Conservation (phyloP, 1,140 invertebrate species). For the Eurosta solidaginis region DNA sequence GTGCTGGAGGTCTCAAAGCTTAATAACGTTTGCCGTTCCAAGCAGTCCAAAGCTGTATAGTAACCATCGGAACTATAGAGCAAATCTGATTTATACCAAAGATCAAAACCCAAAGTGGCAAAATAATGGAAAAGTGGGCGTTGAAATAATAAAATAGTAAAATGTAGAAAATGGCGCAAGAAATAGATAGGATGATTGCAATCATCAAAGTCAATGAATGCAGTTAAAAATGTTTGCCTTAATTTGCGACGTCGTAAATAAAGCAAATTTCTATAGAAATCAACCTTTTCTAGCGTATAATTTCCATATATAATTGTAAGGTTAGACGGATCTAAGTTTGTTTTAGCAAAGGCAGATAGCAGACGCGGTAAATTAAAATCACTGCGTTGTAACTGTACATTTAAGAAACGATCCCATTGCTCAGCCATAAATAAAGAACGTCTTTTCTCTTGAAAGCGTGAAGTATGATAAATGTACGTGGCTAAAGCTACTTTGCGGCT, state of each 20-base stretch:
- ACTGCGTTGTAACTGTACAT: slow-evolving; percentile 41
- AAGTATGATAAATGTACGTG: slow-evolving; percentile 50
- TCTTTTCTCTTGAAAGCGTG: slow-evolving; percentile 46
- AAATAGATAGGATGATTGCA: slow-evolving; percentile 49
- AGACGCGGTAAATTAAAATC: slow-evolving; percentile 48
- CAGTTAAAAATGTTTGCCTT: slow-evolving; percentile 40
- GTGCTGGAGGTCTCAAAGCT: not conserved
- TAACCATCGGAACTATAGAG: slow-evolving; percentile 48
- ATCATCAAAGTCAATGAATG: slow-evolving; percentile 45
- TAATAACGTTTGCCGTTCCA: slow-evolving; percentile 40
- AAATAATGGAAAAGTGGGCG: slow-evolving; percentile 55
- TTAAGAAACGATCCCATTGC: slow-evolving; percentile 45
- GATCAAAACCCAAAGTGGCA: slow-evolving; percentile 48
- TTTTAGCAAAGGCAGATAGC: slow-evolving; percentile 43
- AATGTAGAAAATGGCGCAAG: slow-evolving; percentile 48
- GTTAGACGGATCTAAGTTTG: slow-evolving; percentile 42
- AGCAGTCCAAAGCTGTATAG: slow-evolving; percentile 49
- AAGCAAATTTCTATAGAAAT: slow-evolving; percentile 46
- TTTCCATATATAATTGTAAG: slow-evolving; percentile 36
- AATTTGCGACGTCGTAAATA: slow-evolving; percentile 38
- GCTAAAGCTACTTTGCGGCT: slow-evolving; percentile 47
- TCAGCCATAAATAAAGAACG: slow-evolving; percentile 36
- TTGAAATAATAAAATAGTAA: slow-evolving; percentile 43
- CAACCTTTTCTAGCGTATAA: not conserved
- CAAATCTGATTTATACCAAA: slow-evolving; percentile 45